Conservation (phyloP, 2,797 vertebrate species). For the Melopsittacus undulatus region DNA sequence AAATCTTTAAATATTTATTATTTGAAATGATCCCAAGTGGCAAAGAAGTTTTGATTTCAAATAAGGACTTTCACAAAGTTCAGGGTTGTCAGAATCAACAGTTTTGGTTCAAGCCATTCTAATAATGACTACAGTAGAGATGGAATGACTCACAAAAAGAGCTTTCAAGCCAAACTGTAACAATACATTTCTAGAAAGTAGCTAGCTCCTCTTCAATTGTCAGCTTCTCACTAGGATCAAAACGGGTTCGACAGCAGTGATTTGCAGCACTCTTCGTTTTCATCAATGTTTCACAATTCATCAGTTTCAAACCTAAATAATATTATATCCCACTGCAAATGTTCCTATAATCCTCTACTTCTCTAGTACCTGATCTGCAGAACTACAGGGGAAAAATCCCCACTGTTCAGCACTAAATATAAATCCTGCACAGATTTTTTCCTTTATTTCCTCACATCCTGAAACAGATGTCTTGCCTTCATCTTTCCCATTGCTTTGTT, state of each 20-base stretch:
- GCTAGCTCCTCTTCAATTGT: slow-evolving; percentile 56
- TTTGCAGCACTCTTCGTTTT: slow-evolving; percentile 59
- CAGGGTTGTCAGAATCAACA: not conserved
- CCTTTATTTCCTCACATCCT: too few species aligned
- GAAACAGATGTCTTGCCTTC: slow-evolving; percentile 59
- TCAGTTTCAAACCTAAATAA: slow-evolving; percentile 37
- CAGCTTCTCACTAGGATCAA: slow-evolving; percentile 47
- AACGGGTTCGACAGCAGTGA: slow-evolving; percentile 50
- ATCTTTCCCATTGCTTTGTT: slow-evolving; percentile 68
- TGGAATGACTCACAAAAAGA: slow-evolving; percentile 14
- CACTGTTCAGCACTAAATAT: slow-evolving; percentile 64
- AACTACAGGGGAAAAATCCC: not conserved
- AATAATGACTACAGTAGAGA: not conserved
- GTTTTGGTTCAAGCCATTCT: not conserved
- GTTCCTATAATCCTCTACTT: slow-evolving; percentile 49
- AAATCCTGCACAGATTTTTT: slow-evolving; percentile 67
- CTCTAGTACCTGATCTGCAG: slow-evolving; percentile 44
- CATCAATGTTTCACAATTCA: slow-evolving; percentile 38
- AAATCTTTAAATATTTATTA: not conserved
- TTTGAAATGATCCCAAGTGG: rapidly evolving
- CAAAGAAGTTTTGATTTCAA: not conserved
- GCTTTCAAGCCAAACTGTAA: slow-evolving; percentile 38
- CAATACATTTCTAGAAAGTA: slow-evolving; percentile 54
- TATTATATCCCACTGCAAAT: slow-evolving; percentile 37
- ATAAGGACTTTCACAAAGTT: not conserved